Base-by-base conservation (phyloP, 2,888 invertebrate species). In the Ramazzottius varieornatus region DNA sequence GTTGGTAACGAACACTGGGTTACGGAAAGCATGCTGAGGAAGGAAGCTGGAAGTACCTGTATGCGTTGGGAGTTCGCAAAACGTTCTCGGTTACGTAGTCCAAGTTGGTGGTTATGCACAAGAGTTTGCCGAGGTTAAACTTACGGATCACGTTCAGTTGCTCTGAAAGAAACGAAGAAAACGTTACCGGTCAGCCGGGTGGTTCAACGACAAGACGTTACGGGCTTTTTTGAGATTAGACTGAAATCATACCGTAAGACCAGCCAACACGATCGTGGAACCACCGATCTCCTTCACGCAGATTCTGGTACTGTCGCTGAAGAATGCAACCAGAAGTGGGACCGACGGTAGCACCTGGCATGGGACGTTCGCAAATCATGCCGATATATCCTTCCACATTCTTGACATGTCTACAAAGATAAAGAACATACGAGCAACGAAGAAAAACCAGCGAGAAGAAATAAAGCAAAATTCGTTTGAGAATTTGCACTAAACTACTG, bases 231-330 rank as follows among this genome's bases (percentile, higher is more conserved):
- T 40, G 40, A 20, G 20, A 13, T 40, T 40, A 40, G 20, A 40
- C 8, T 40, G 20, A 40, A 20, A 40, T 8, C 40, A 40, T 40
- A 54, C 54, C 54, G 13, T 4, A 4, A 24, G 54, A 16, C 16
- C 8, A 29, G 8, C 54, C 54, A 24, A 16, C 24, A n/a, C 54
- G 54, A 29, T 54, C 54, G 54, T 16, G 24, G 54, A 54, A 54
- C n/a, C 20, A 54, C 16, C 54, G 54, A 54, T 54, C 54, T 16
- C 54, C 54, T 29, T 54, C 54, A 8, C 54, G 54, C 20, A 54
- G 54, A 54, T 54, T 54, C n/a, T 54, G 29, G 54, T 54, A 54
- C 29, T 54, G 54, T 29, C 54, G 54, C 54, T 54, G 54, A 4
- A 54, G 54, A 24, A 54, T 29, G 24, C 54, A 54, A 4, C 20